Base-by-base conservation (phyloP, 2,113 vertebrate species). In the Stegastes partitus region DNA sequence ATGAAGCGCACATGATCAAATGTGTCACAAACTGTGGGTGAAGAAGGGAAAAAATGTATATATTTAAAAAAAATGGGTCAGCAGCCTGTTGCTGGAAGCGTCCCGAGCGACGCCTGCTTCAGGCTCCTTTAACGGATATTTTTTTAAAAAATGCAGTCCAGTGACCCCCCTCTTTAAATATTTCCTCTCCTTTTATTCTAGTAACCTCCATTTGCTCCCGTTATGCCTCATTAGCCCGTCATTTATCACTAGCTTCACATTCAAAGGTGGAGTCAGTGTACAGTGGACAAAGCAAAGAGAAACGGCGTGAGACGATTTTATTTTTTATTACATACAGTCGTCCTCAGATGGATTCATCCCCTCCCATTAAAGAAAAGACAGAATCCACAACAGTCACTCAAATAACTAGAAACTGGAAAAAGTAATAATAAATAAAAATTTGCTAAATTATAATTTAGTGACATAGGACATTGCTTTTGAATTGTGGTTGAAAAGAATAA, bases 51-150 rank as follows among this genome's bases (percentile, higher is more conserved):
- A 18, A 18, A 19, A 45, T 16, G n/a, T n/a, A n/a, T n/a, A n/a
- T n/a, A n/a, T n/a, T n/a, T n/a, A 44, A 61, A 65, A 68, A 47
- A 81, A 81, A 78, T 80, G 64, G 86, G 86, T 90, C 88, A 76
- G 63, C 22, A 55, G 81, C 54, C 39, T 81, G 79, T 83, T 83
- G 66, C 72, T 82, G 11, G 25, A 58, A 53, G 57, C 68, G 55
- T 74, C 69, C 47, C 78, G 45, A 70, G 72, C 75, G 75, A 58
- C 57, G 39, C 39, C 59, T 53, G 58, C 68, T 57, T 23, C 45
- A 45, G 42, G 47, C 58, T 74, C 39, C 23, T 66, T 42, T 77
- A 86, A 84, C 82, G 81, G 81, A 51, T 34, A n/a, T 34, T 34
- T 53, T 84, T 81, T 84, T 70, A 66, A 68, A 74, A 83, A 62